These are phyloP conservation scores for Hylomyscus alleni DNA, from an alignment of 2,797 vertebrate genomes.

Conservation along the genomic window DNA sequence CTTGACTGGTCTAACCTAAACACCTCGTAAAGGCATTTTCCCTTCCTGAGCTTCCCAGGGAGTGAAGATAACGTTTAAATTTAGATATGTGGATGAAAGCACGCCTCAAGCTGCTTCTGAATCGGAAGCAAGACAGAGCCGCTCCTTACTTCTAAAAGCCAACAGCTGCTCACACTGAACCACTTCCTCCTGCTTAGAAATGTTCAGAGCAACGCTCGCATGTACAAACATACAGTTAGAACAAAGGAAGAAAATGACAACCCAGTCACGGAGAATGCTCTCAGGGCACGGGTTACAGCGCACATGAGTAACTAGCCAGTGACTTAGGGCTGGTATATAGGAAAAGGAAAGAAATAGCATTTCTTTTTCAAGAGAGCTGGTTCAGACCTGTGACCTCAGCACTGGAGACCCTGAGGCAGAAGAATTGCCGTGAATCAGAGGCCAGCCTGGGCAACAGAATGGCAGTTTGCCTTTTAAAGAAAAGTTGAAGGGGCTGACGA, in stretches of 20 bases:
- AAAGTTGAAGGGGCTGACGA: background rate
- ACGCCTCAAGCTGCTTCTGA: conserved; percentile 46
- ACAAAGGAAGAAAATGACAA: conserved; percentile 69
- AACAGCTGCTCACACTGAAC: conserved; percentile 77
- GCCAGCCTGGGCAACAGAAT: background rate
- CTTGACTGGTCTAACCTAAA: conserved; percentile 40
- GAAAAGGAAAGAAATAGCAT: background rate
- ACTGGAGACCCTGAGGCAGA: background rate
- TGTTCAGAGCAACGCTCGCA: background rate
- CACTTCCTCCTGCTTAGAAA: conserved; percentile 74
- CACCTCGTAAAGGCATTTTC: background rate
- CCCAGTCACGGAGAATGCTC: background rate
- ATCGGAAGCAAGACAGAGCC: conserved; percentile 62
- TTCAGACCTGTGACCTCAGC: background rate
- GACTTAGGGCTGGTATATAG: background rate
- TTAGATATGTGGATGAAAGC: conserved; percentile 60
- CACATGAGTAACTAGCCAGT: background rate
- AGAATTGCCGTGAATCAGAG: background rate
- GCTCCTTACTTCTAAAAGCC: conserved; percentile 69
- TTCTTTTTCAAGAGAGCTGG: background rate
- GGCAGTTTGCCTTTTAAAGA: background rate
- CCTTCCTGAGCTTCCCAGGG: background rate
- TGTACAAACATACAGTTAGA: conserved; percentile 14
- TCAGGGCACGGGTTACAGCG: background rate
- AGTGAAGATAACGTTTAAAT: conserved; percentile 65